Conservation (phyloP, 2,113 vertebrate genomes). For the Sminthopsis crassicaudata region DNA sequence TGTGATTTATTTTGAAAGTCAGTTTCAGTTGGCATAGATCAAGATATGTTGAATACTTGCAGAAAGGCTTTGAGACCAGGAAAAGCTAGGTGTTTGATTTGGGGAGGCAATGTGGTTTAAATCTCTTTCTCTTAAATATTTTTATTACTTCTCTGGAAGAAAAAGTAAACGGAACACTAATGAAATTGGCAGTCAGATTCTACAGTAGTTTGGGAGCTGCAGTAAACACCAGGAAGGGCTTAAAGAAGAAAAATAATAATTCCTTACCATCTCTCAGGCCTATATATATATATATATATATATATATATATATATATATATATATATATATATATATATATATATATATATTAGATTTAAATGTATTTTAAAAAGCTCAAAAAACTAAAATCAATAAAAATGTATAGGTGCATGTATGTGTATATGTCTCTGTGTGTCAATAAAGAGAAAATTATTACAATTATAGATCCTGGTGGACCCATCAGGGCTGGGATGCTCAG, state of each 20-base stretch:
- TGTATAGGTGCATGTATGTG: not conserved
- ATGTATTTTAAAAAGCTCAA: not conserved
- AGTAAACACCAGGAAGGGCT: conserved; percentile 4
- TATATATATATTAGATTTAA: not conserved
- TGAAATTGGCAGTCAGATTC: conserved; percentile 26
- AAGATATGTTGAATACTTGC: conserved; percentile 12
- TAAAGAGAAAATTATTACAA: not conserved
- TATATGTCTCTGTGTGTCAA: not conserved
- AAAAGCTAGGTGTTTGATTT: conserved; percentile 31
- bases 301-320: not conserved
- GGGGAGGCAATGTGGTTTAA: conserved; percentile 36
- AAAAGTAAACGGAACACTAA: conserved; percentile 26
- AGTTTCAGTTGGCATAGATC: conserved; percentile 40
- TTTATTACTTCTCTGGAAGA: conserved; percentile 51
- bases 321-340: not conserved
- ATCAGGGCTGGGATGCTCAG: not conserved
- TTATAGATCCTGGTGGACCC: not conserved
- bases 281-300: not conserved
- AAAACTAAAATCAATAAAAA: not conserved
- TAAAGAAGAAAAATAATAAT: conserved; percentile 33
- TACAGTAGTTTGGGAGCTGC: conserved; percentile 15
- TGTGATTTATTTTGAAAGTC: conserved; percentile 53
- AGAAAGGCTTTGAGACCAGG: conserved; percentile 31
- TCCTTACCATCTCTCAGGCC: conserved; percentile 7
- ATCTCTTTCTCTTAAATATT: conserved; percentile 49